Evolutionary conservation across 2,113 vertebrate genomes (phyloP), one percentile per base, ranked within the genome.

Genomic region (Ardeotis arabs): DNA sequence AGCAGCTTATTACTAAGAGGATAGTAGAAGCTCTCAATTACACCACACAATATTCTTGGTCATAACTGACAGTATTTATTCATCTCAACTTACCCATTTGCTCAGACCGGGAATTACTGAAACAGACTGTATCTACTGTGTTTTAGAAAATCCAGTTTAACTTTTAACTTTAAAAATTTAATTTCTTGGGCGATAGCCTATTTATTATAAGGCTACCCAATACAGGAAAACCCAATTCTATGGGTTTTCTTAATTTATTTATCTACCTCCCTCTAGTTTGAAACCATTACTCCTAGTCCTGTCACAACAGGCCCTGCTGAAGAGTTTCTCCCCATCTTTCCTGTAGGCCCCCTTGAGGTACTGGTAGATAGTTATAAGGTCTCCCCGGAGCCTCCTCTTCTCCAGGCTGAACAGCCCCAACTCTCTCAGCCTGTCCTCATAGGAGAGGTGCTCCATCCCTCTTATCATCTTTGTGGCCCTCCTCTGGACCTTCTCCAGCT

Each of bases 91-190:
- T 69, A 86, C 14, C 9, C 7, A 23, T 81, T 81, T 77, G 5
- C 45, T 84, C 18, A 29, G 18, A 69, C 39, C 18, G 44, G 63
- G 59, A 86, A 44, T 81, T 84, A 59, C 22, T 37, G 35, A 76
- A 91, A 21, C 14, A 20, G 56, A 41, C 25, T 41, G 31, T 44
- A 84, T 84, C 49, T 80, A 52, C 33, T 15, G 5, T 55, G 45
- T 15, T 87, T 91, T 81, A 55, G 33, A 79, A 93, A 94, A 72
- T 52, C 19, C 17, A 60, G 31, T 56, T 67, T 56, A 81, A 80
- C 9, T 75, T 86, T 44, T 37, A 67, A 28, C 21, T 75, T 66
- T 37, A 37, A 33, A 89, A 80, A 52, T 50, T 11, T 49, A 55
- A 73, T 72, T 72, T 72, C 29, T 63, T 64, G 9, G 12, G 44